Evolutionary conservation across 2,113 vertebrate genomes (phyloP).

Genomic region (Psittacara wagleri): DNA sequence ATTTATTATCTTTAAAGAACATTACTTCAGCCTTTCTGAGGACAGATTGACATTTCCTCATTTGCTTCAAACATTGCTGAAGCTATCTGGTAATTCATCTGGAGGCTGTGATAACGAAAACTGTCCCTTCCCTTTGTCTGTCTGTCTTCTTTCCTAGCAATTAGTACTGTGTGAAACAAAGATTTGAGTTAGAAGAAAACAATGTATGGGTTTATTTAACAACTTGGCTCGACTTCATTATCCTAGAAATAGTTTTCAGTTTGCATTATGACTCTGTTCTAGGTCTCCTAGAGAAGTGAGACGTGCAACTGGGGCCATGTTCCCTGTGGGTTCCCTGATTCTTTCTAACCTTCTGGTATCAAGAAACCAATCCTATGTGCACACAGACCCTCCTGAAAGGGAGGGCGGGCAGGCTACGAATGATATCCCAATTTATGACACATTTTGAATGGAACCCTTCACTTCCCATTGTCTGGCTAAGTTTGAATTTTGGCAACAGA

Average conservation of each 20-base stretch:
- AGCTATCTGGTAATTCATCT: neutral
- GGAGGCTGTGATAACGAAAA: neutral
- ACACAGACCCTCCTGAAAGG: neutral
- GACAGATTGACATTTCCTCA: neutral
- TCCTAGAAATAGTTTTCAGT: neutral
- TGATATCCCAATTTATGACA: neutral
- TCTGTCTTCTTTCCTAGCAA: neutral
- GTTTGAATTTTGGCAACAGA: neutral
- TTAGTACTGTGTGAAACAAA: neutral
- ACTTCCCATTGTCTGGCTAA: neutral
- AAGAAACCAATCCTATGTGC: neutral
- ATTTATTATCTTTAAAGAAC: neutral
- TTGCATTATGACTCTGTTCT: neutral
- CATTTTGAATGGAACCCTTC: neutral
- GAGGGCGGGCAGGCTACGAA: neutral
- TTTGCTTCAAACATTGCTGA: neutral
- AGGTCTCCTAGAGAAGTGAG: neutral
- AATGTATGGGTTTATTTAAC: neutral
- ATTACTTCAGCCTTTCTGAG: neutral
- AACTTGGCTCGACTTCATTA: neutral
- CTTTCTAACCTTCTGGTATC: neutral
- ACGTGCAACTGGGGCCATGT: rapidly evolving
- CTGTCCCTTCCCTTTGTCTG: neutral
- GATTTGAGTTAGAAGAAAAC: neutral
- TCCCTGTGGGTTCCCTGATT: neutral